phyloP scores from a whole-genome alignment of 53 echinoderm and acorn worm genomes.

The Stichopus horrens region DNA sequence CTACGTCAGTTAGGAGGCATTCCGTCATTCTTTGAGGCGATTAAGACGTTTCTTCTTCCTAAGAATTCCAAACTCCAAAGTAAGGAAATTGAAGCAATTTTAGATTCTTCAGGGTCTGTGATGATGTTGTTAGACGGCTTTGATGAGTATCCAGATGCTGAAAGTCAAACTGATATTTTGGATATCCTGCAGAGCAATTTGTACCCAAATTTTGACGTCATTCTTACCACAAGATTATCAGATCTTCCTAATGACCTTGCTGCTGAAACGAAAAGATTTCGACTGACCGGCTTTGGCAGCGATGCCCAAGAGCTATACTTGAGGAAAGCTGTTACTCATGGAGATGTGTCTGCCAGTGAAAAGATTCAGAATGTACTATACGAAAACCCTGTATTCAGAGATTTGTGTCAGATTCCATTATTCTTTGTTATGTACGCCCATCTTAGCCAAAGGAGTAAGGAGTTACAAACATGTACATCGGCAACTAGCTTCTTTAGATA shows the following conservation, averaged over 20 bases:
- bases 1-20: neutral
- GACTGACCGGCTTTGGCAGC: neutral
- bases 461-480: neutral
- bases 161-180: neutral
- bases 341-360: neutral
- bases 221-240: slow-evolving; percentile 3
- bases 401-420: slow-evolving; percentile 1
- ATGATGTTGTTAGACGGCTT: neutral
- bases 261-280: neutral
- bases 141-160: neutral
- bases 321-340: neutral
- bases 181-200: neutral
- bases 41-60: neutral
- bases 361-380: neutral
- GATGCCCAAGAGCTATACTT: neutral
- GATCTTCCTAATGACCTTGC: neutral
- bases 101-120: neutral
- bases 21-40: neutral
- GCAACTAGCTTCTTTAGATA: slow-evolving; percentile 13
- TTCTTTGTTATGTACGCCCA: slow-evolving; percentile 10
- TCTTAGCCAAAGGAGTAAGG: neutral
- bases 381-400: neutral
- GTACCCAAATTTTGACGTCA: neutral
- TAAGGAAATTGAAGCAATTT: neutral
- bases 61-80: neutral